Base-by-base conservation (phyloP, 2,113 vertebrate genomes). In the Gyps fulvus region DNA sequence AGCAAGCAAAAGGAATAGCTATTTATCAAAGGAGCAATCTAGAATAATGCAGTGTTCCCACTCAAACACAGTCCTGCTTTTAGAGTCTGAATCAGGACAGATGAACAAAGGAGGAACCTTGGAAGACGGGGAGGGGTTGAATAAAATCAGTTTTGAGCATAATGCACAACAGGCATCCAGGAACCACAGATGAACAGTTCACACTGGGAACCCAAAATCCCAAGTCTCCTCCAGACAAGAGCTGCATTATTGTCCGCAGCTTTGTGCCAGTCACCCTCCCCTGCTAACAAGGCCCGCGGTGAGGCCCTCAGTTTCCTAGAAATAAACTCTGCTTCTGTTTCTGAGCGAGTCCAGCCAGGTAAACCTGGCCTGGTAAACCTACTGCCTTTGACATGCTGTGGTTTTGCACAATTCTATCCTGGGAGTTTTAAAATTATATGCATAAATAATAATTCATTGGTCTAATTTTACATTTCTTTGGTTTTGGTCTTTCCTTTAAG, bases 221-320 rank as follows among this genome's bases (percentile, higher is more conserved):
- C 27, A 65, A 20, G 7, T 23, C 22, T 74, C 29, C 40, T 52
- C 34, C 55, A 40, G 40, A n/a, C 43, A 84, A 45, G 23, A 65
- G 54, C 36, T 36, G 40, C 36, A 23, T 43, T 10, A 0, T 1
- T 49, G 57, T 9, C 54, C 1, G 3, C 38, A 43, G 40, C 16
- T 84, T 5, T 40, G 36, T 36, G 45, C 27, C 61, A 16, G 36
- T 57, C 67, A n/a, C 61, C 12, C 9, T 42, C 9, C 15, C 26
- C 29, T 2, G 6, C 22, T 15, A 36, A 52, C 16, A 11, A 82
- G 2, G 38, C 26, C 45, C 2, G 2, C 0, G 18, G 29, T 1
- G 34, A 84, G 15, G 49, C 9, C 7, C 50, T 22, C n/a, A 2
- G 12, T 15, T n/a, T 36, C n/a, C 52, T 3, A 21, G 25, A 90